Evolutionary conservation across 2,797 vertebrate genomes (phyloP).

Genomic region (Enteromius radiatus): DNA sequence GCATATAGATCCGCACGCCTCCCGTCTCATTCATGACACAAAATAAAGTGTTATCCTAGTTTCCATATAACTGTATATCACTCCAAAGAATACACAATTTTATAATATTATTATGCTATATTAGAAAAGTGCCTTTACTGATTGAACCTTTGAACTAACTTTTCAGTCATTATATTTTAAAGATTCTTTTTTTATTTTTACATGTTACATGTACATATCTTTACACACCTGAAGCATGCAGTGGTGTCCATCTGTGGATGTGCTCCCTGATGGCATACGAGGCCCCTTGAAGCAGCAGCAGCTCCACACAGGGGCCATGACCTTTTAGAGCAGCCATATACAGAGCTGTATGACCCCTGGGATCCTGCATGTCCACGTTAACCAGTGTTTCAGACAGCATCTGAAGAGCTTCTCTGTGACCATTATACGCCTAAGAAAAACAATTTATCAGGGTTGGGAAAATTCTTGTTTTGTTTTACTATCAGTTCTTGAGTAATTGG

Average conservation of each 20-base stretch:
- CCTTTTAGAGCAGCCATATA: slow-evolving; percentile 93
- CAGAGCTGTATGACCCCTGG: slow-evolving; percentile 90
- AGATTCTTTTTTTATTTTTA: not conserved
- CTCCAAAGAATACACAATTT: not conserved
- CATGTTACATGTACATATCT: too few species aligned
- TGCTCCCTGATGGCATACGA: slow-evolving; percentile 91
- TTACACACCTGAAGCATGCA: slow-evolving; percentile 90
- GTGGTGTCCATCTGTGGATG: slow-evolving; percentile 90
- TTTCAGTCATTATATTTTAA: not conserved
- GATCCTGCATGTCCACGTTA: slow-evolving; percentile 92
- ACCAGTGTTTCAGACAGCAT: slow-evolving; percentile 93
- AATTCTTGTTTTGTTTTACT: not conserved
- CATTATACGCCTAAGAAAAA: slow-evolving; percentile 86
- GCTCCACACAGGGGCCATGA: slow-evolving; percentile 89
- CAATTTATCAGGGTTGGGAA: not conserved
- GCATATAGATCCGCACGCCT: too few species aligned
- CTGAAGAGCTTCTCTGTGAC: slow-evolving; percentile 95
- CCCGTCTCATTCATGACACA: too few species aligned
- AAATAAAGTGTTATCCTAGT: too few species aligned
- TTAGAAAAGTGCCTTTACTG: not conserved
- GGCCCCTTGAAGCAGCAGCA: slow-evolving; percentile 90
- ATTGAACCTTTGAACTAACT: not conserved
- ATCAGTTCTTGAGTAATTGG: not conserved
- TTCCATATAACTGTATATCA: not conserved
- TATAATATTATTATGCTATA: not conserved